phyloP scores from a whole-genome alignment of 1,140 invertebrate genomes.

The Physella acuta region DNA sequence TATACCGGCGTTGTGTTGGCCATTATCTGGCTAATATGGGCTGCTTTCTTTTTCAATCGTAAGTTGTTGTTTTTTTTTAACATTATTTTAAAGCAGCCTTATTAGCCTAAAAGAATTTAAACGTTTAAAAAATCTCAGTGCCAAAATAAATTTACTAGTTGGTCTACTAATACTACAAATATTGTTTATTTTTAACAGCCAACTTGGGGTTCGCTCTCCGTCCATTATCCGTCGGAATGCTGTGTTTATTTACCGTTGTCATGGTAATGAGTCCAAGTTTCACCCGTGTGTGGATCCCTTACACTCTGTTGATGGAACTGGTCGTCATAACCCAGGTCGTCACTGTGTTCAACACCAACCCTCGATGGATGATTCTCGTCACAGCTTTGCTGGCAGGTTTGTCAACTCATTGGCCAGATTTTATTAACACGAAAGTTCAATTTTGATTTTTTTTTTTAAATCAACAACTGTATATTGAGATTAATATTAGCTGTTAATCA shows the following conservation, averaged over 20 bases:
- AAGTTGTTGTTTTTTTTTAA: no score
- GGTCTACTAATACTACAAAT: no score
- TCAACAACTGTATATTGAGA: no score
- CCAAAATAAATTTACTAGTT: no score
- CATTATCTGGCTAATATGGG: slow-evolving; percentile 40
- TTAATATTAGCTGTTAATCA: no score
- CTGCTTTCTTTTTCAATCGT: slow-evolving; percentile 33
- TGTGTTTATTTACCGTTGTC: slow-evolving; percentile 36
- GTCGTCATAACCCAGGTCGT: slow-evolving; percentile 32
- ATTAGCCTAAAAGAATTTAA: no score
- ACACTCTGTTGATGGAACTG: slow-evolving; percentile 35
- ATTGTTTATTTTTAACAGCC: not conserved
- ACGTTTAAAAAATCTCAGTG: no score
- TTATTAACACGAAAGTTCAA: no score
- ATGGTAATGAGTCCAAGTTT: slow-evolving; percentile 36
- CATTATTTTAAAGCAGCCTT: no score
- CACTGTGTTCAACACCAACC: slow-evolving; percentile 27
- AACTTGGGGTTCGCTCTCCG: slow-evolving; percentile 10
- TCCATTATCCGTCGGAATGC: slow-evolving; percentile 29
- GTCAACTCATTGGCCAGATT: no score
- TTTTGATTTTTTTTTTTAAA: no score
- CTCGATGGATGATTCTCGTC: slow-evolving; percentile 36
- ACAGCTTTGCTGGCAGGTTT: slow-evolving; percentile 38
- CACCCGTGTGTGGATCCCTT: slow-evolving; percentile 38
- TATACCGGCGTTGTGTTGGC: slow-evolving; percentile 32